phyloP scores from a whole-genome alignment of 2,797 vertebrate species.

The Poeciliopsis presidionis region DNA sequence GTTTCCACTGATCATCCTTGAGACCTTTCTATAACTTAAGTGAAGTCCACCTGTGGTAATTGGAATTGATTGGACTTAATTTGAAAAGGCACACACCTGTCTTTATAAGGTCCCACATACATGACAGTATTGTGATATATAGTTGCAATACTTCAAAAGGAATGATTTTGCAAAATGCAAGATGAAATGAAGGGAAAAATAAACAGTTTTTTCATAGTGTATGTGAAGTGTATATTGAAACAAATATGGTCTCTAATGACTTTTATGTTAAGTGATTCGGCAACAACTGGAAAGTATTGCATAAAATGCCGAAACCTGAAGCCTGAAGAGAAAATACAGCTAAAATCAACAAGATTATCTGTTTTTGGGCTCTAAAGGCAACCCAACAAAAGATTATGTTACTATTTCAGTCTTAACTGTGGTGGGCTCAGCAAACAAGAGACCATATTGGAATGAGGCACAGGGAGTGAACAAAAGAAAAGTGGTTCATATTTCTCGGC shows the following conservation, averaged over 20 bases:
- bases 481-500: background rate
- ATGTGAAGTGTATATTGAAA: background rate
- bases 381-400: background rate
- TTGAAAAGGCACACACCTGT: too few relatives aligned
- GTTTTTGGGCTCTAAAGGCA: background rate
- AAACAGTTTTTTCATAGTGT: background rate
- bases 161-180: background rate
- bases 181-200: background rate
- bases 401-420: background rate
- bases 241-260: background rate
- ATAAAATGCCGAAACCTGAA: background rate
- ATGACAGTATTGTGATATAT: background rate
- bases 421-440: background rate
- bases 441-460: background rate
- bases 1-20: too few relatives aligned
- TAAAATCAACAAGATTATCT: background rate
- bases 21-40: too few relatives aligned
- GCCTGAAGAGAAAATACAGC: background rate
- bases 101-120: background rate
- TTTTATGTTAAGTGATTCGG: background rate
- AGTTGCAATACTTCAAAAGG: background rate
- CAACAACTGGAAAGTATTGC: background rate
- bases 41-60: too few relatives aligned
- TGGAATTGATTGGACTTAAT: too few relatives aligned
- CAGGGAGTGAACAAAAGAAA: constrained; percentile 3